Conservation (phyloP, 2,888 invertebrate genomes). For the Exephanes ischioxanthus region DNA sequence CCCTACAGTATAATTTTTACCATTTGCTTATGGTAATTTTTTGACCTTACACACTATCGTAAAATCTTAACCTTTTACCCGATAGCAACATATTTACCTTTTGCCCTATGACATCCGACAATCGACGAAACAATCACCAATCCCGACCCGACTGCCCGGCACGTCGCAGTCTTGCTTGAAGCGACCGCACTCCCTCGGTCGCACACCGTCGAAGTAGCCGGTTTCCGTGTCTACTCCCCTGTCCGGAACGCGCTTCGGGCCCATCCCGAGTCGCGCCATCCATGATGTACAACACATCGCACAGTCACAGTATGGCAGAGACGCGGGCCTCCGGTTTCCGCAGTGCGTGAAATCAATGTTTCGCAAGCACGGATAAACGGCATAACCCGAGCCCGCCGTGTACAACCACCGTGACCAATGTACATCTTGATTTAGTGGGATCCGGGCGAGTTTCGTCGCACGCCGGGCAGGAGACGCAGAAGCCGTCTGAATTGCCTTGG, state of each 20-base stretch:
- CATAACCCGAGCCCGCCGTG: slow-evolving; percentile 78
- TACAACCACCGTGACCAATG: slow-evolving; percentile 83
- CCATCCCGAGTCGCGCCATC: background rate
- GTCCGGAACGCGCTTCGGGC: background rate
- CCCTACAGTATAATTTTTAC: too few relatives aligned
- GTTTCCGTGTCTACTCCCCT: too few relatives aligned
- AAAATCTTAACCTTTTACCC: too few relatives aligned
- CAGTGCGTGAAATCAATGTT: slow-evolving; percentile 85
- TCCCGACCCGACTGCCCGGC: too few relatives aligned
- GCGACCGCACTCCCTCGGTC: too few relatives aligned
- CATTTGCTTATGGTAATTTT: too few relatives aligned
- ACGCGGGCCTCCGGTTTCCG: slow-evolving; percentile 68
- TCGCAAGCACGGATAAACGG: slow-evolving; percentile 83
- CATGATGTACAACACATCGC: background rate
- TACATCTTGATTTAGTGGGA: slow-evolving; percentile 84
- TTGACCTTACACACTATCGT: too few relatives aligned
- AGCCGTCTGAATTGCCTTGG: slow-evolving; percentile 56
- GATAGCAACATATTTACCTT: too few relatives aligned
- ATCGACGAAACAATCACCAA: too few relatives aligned
- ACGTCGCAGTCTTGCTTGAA: too few relatives aligned
- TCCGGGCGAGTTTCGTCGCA: slow-evolving; percentile 73
- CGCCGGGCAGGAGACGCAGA: slow-evolving; percentile 62
- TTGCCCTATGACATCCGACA: too few relatives aligned
- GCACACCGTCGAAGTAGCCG: too few relatives aligned
- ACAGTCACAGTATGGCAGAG: slow-evolving; percentile 5